Evolutionary conservation across 1,140 invertebrate genomes (phyloP), one percentile per base, ranked within the genome.

Genomic region (Calosoma granatense): DNA sequence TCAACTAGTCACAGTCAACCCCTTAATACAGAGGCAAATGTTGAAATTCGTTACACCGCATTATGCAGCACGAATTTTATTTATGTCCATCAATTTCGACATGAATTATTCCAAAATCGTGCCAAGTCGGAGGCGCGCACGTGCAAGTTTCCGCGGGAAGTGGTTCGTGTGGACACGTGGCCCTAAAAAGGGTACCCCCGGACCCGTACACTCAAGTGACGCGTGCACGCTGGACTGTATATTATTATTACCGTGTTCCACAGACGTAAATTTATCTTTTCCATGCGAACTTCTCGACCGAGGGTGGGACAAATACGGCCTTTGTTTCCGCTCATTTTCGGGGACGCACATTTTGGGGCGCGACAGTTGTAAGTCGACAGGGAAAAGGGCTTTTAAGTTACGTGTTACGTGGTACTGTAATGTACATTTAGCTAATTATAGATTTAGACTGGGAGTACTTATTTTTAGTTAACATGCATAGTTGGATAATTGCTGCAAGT

Each of bases 1-100:
- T n/a, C n/a, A n/a, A n/a, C n/a, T n/a, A n/a, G n/a, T n/a, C n/a
- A n/a, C n/a, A n/a, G n/a, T 36, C 26, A 36, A 36, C 26, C 26
- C 26, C n/a, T 9, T 36, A 9, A 9, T 36, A 36, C 26, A 36
- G 6, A 9, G 6, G 26, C 17, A 47, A 47, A 9, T 4, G 41
- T 17, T 11, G 41, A 47, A 47, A 47, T 47, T 47, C 41, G 41
- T 17, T 47, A 17, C 41, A 47, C 41, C 41, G 17, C 15, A 47
- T 47, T 12, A 47, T 47, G 41, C 41, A 47, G 9, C 41, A 47
- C 41, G 41, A 47, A 47, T 47, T 47, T 47, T 47, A 47, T 47
- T 47, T 47, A 47, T 47, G 17, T 17, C 41, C 41, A 17, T 47
- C 41, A 47, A 17, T 47, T 47, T 9, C 9, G 17, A 47, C 41